Conservation (phyloP, 2,888 invertebrate genomes). For the Graphium colonna region DNA sequence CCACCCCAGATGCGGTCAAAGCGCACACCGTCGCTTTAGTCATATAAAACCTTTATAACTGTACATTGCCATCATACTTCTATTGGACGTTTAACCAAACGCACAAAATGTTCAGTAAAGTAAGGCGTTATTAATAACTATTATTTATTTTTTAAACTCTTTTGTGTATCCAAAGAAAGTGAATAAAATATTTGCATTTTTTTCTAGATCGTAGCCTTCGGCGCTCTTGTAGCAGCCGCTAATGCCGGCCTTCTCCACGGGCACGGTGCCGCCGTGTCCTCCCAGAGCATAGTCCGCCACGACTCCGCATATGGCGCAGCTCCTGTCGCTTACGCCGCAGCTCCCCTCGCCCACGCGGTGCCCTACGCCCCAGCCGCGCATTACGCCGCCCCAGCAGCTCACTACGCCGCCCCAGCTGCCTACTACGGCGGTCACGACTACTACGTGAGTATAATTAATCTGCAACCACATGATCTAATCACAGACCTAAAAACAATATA, state of each 20-base stretch:
- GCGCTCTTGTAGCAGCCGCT: slow-evolving; percentile 43
- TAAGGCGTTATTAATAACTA: slow-evolving; percentile 33
- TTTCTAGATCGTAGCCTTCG: slow-evolving; percentile 39
- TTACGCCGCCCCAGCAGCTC: slow-evolving; percentile 33
- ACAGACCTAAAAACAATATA: no score
- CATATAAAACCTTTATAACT: slow-evolving; percentile 61
- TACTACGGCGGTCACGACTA: no score
- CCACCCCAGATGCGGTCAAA: slow-evolving; percentile 31
- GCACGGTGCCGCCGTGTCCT: no score
- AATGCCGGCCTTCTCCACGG: no score
- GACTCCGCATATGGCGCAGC: slow-evolving; percentile 42
- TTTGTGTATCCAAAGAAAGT: no score
- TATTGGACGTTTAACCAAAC: no score
- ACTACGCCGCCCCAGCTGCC: no score
- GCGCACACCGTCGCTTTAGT: slow-evolving; percentile 33
- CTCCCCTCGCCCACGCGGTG: no score
- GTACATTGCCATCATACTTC: slow-evolving; percentile 55
- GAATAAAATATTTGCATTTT: slow-evolving; percentile 2
- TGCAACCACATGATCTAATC: background rate
- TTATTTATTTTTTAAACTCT: no score
- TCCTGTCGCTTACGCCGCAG: no score
- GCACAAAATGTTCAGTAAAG: slow-evolving; percentile 67
- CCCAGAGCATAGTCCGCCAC: no score
- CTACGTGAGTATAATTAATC: slow-evolving; percentile 39
- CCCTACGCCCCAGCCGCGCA: slow-evolving; percentile 27